phyloP scores from a whole-genome alignment of 2,888 invertebrate species.

The Chrysodeixis includens region DNA sequence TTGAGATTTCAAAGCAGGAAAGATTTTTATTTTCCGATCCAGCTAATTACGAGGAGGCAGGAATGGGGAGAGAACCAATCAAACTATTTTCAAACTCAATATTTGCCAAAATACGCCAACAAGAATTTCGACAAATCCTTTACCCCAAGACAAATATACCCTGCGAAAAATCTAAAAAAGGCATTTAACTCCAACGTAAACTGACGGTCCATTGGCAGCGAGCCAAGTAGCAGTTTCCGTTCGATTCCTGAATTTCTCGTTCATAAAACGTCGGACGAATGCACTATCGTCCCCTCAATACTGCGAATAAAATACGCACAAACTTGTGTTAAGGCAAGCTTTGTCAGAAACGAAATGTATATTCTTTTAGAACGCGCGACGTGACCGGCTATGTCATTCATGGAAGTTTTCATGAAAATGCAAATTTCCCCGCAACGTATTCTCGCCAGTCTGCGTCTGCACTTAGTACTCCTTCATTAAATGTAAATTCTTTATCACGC shows the following conservation, averaged over 20 bases:
- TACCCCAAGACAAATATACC: slow-evolving; percentile 54
- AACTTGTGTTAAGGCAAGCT: slow-evolving; percentile 63
- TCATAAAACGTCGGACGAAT: slow-evolving; percentile 62
- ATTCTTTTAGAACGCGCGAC: slow-evolving; percentile 63
- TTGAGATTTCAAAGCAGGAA: too few relatives aligned
- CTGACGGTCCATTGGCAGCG: slow-evolving; percentile 61
- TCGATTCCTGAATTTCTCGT: slow-evolving; percentile 57
- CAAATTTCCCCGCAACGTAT: slow-evolving; percentile 71
- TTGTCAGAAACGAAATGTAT: slow-evolving; percentile 58
- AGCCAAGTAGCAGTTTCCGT: slow-evolving; percentile 61
- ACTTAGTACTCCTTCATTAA: slow-evolving; percentile 69
- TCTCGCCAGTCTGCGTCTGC: slow-evolving; percentile 60
- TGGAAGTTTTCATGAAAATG: slow-evolving; percentile 77
- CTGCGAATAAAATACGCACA: slow-evolving; percentile 56
- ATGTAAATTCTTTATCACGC: slow-evolving; percentile 72
- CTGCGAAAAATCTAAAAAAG: slow-evolving; percentile 52
- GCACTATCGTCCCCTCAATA: slow-evolving; percentile 44
- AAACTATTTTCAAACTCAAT: slow-evolving; percentile 6
- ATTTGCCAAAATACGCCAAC: slow-evolving; percentile 36
- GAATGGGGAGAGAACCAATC: not conserved
- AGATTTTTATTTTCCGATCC: too few relatives aligned
- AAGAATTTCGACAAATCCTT: slow-evolving; percentile 53
- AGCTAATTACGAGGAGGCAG: not conserved
- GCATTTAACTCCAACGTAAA: slow-evolving; percentile 59
- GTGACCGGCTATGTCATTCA: slow-evolving; percentile 61